phyloP scores from a whole-genome alignment of 2,113 vertebrate species.

The Maccullochella peelii region DNA sequence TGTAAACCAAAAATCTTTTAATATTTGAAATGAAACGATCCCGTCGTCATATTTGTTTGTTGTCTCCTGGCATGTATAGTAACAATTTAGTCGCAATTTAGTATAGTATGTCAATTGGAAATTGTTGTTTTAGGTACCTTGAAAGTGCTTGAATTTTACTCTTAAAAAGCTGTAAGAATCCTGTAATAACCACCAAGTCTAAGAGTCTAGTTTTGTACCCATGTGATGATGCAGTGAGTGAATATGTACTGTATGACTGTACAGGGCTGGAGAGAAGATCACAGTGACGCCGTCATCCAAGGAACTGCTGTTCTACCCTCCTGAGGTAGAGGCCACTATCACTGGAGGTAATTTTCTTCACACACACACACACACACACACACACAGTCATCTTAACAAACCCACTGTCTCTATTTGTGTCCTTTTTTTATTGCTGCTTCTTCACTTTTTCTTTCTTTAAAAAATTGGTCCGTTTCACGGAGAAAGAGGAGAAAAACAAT shows the following conservation, averaged over 20 bases:
- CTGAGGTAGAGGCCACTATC: constrained; percentile 93
- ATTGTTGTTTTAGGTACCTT: no score
- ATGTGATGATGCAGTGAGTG: constrained; percentile 9
- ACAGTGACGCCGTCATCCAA: constrained; percentile 95
- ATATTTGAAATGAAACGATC: no score
- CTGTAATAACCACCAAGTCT: neutral
- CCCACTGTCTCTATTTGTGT: neutral
- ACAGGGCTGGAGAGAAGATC: constrained; percentile 95
- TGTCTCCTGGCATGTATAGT: no score
- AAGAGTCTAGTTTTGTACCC: neutral
- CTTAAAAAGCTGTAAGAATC: no score
- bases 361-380: no score
- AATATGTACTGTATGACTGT: constrained; percentile 16
- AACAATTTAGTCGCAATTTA: no score
- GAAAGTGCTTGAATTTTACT: no score
- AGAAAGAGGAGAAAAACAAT: neutral
- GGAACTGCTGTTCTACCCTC: constrained; percentile 96
- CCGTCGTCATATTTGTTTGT: no score
- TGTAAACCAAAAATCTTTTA: no score
- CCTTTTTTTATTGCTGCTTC: neutral
- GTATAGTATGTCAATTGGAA: no score
- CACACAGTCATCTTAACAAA: neutral
- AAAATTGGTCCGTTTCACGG: neutral
- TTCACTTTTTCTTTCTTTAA: neutral
- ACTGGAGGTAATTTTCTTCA: constrained; percentile 88